phyloP scores from a whole-genome alignment of 2,797 vertebrate species.

The Florisuga fusca region DNA sequence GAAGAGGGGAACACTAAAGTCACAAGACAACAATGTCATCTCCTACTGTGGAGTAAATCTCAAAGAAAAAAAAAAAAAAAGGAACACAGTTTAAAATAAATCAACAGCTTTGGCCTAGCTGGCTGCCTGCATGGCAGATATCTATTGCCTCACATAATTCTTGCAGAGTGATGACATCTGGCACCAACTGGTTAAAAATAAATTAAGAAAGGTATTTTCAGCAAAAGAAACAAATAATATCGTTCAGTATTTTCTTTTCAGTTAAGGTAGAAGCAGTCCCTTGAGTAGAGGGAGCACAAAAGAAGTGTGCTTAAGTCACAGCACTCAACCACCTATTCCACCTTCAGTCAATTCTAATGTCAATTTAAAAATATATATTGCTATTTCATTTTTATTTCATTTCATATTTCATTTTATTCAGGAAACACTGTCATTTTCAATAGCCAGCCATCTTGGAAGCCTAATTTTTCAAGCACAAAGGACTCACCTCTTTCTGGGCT shows the following conservation, averaged over 20 bases:
- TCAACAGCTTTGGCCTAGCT: neutral
- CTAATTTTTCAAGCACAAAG: neutral
- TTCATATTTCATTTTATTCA: neutral
- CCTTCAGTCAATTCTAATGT: neutral
- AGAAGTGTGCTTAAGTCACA: neutral
- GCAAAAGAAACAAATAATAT: neutral
- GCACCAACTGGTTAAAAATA: constrained; percentile 9
- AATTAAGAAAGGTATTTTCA: neutral
- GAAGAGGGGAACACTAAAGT: constrained; percentile 28
- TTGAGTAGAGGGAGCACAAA: neutral
- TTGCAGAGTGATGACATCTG: neutral
- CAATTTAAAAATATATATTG: neutral
- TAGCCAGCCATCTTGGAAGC: neutral
- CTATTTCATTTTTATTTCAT: constrained; percentile 14
- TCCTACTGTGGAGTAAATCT: constrained; percentile 12
- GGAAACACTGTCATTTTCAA: neutral
- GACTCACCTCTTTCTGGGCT: neutral
- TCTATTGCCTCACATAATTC: neutral
- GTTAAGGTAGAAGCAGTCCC: neutral
- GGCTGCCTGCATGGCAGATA: neutral
- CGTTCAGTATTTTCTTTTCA: neutral
- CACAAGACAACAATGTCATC: constrained; percentile 40
- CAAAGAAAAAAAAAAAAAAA: neutral
- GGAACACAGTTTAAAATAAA: constrained; percentile 44
- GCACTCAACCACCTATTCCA: neutral